Conservation (phyloP, 2,113 vertebrate species). For the Brienomyrus longianalis region DNA sequence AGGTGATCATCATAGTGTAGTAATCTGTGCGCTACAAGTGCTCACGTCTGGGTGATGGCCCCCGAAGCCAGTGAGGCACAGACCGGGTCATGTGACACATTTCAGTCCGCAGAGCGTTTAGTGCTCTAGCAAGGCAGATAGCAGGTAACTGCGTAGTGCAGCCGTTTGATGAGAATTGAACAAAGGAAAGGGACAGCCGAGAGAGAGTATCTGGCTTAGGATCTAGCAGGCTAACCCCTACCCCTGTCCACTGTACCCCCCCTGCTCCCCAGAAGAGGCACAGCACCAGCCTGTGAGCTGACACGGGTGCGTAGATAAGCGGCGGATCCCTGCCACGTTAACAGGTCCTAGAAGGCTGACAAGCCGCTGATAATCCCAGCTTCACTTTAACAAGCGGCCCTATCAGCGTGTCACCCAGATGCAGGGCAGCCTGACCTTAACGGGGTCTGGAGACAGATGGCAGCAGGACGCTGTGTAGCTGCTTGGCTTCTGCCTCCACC, state of each 20-base stretch:
- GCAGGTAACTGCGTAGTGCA: not conserved
- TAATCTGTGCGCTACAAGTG: not conserved
- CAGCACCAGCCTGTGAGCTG: not conserved
- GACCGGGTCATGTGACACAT: not conserved
- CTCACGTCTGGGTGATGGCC: not conserved
- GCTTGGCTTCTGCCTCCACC: not conserved
- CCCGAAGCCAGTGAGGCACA: not conserved
- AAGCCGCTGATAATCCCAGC: not conserved
- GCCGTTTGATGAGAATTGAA: not conserved
- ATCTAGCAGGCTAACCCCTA: not conserved
- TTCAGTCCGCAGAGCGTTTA: not conserved
- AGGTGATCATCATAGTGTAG: too few relatives aligned
- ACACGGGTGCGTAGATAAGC: not conserved
- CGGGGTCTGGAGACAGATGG: not conserved
- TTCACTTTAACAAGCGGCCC: not conserved
- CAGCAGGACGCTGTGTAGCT: not conserved
- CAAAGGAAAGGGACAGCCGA: not conserved
- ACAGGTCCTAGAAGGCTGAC: constrained; percentile 8
- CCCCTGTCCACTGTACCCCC: not conserved
- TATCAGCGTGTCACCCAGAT: not conserved
- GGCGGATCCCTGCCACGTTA: not conserved
- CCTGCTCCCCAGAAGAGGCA: not conserved
- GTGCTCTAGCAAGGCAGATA: not conserved
- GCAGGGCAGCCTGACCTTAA: not conserved
- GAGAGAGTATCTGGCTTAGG: not conserved